phyloP scores from a whole-genome alignment of 2,797 vertebrate genomes.

The Crax fasciolata region DNA sequence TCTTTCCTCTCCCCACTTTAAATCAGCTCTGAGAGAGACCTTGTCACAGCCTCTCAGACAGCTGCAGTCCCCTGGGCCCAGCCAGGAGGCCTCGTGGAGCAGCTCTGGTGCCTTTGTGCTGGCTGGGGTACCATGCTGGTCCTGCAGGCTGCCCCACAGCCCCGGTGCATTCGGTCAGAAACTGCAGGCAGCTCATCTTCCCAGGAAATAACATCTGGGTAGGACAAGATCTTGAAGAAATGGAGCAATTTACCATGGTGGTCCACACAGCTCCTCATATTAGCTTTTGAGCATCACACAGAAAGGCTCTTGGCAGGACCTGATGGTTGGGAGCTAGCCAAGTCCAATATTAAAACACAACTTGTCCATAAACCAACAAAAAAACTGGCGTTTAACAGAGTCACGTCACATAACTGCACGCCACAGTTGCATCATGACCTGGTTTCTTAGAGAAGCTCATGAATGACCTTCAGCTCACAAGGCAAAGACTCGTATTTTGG shows the following conservation, averaged over 20 bases:
- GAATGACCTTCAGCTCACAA: background rate
- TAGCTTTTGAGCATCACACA: background rate
- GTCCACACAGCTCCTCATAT: background rate
- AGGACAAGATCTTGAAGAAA: rapidly evolving
- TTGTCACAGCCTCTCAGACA: background rate
- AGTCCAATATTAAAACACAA: background rate
- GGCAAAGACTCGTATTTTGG: background rate
- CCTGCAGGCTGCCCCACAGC: background rate
- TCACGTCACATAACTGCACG: background rate
- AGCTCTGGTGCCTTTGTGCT: background rate
- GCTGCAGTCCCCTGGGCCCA: background rate
- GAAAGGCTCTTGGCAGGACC: background rate
- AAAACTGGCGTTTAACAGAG: background rate
- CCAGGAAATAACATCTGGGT: background rate
- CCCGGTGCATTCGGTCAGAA: background rate
- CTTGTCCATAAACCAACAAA: background rate
- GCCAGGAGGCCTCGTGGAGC: rapidly evolving
- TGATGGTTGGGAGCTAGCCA: background rate
- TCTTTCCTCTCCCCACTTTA: background rate
- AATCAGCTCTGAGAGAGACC: background rate
- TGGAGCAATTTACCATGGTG: background rate
- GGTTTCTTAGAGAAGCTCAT: conserved; percentile 4
- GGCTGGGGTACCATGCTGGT: background rate
- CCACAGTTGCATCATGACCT: rapidly evolving
- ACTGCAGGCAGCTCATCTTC: rapidly evolving